Conservation (phyloP, 2,797 vertebrate species). For the Vultur gryphus region DNA sequence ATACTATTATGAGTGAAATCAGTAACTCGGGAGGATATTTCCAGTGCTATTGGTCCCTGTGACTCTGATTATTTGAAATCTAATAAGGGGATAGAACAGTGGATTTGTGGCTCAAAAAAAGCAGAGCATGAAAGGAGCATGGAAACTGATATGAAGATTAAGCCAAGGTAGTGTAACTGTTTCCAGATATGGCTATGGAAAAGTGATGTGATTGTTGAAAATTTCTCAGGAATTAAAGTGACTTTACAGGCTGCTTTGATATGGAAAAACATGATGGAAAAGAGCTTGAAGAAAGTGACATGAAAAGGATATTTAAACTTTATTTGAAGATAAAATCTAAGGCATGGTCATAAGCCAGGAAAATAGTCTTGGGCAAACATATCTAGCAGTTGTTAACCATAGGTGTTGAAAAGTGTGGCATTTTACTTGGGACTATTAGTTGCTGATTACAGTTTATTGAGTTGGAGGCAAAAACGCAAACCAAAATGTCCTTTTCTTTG, state of each 20-base stretch:
- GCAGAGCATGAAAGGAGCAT: neutral
- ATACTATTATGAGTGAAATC: neutral
- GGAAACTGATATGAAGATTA: neutral
- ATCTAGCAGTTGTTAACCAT: neutral
- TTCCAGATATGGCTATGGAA: neutral
- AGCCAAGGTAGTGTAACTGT: neutral
- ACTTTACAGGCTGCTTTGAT: constrained; percentile 9
- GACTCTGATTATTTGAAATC: neutral
- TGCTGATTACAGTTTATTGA: neutral
- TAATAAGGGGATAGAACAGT: neutral
- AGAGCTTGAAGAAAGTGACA: neutral
- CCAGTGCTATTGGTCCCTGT: neutral
- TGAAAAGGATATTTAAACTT: neutral
- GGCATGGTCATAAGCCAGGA: neutral
- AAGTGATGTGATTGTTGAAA: neutral
- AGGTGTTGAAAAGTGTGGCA: neutral
- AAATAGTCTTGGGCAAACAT: neutral
- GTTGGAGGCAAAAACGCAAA: neutral
- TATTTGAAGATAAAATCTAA: constrained; percentile 23
- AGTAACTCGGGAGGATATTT: neutral
- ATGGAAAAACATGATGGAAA: neutral
- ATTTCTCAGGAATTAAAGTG: neutral
- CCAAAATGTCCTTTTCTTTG: neutral
- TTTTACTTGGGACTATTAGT: neutral
- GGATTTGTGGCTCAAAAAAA: neutral